A percentile compares a stretch with the other conserved stretches of the same genome.
Evolutionary conservation across 2,113 vertebrate genomes (phyloP).

Genomic region (Laticauda laticaudata): DNA sequence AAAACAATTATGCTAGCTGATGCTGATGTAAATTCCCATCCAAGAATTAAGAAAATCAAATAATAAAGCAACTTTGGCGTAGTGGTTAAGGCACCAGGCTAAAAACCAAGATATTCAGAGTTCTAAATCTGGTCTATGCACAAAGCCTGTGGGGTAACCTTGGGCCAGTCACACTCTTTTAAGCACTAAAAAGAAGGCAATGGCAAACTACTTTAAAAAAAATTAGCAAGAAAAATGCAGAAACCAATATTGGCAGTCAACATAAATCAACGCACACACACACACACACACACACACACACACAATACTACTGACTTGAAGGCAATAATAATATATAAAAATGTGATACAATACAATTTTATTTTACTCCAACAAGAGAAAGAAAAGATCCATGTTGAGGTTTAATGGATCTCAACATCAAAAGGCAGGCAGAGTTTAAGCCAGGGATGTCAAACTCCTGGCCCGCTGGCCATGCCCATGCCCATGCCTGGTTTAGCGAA

Average conservation of each 20-base stretch:
- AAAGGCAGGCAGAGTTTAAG: background rate
- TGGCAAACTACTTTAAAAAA: background rate
- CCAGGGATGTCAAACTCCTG: too few relatives aligned
- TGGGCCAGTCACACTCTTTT: background rate
- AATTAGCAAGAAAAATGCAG: background rate
- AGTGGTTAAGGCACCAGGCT: background rate
- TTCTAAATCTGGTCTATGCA: background rate
- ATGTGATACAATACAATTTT: background rate
- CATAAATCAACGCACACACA: background rate
- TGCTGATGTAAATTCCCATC: background rate
- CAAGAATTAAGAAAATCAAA: background rate
- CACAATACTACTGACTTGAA: background rate
- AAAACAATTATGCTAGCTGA: background rate
- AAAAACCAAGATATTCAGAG: background rate
- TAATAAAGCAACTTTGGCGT: background rate
- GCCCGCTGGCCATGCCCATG: too few relatives aligned
- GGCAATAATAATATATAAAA: background rate
- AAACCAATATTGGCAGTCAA: background rate
- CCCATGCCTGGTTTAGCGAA: too few relatives aligned
- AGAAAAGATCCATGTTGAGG: background rate
- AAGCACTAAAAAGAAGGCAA: background rate
- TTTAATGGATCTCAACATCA: background rate
- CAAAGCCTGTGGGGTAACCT: background rate
- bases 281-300: too few relatives aligned
- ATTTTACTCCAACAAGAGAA: background rate